Evolutionary conservation across 2,888 invertebrate species (phyloP).

Genomic region (Drosophila aldrichi): DNA sequence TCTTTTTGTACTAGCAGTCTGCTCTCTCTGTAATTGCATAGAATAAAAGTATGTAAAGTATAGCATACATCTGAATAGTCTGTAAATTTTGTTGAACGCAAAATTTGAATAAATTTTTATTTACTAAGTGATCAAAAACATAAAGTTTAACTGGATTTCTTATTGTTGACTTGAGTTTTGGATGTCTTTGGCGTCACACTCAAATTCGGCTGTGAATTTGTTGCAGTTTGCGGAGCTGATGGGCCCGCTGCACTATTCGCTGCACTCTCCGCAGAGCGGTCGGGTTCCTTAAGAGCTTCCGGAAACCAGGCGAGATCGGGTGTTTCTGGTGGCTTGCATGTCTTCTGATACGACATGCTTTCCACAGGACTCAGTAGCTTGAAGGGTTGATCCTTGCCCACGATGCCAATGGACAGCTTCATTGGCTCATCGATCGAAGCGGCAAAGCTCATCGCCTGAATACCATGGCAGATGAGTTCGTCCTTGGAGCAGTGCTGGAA

Average conservation of each 20-base stretch:
- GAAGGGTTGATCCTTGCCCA: conserved; percentile 93
- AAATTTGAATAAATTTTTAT: conserved; percentile 7
- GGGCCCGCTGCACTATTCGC: not conserved
- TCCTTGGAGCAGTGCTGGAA: conserved; percentile 90
- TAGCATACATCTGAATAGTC: not conserved
- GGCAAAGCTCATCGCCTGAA: conserved; percentile 96
- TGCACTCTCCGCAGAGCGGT: no score
- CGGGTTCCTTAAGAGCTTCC: not conserved
- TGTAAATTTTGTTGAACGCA: not conserved
- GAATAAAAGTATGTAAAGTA: not conserved
- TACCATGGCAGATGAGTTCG: conserved; percentile 96
- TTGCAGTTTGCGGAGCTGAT: not conserved
- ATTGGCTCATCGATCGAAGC: conserved; percentile 94
- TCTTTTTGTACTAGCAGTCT: no score
- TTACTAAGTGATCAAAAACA: not conserved
- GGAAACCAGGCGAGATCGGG: not conserved
- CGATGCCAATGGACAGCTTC: conserved; percentile 94
- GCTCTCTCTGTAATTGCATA: not conserved
- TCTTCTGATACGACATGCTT: conserved; percentile 68
- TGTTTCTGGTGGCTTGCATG: not conserved
- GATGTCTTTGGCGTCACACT: not conserved
- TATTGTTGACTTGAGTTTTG: not conserved
- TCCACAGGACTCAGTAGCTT: conserved; percentile 92
- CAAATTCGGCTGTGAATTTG: not conserved
- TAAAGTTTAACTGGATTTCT: not conserved